Conservation (phyloP, 1,140 invertebrate genomes). For the Caerostris extrusa region DNA sequence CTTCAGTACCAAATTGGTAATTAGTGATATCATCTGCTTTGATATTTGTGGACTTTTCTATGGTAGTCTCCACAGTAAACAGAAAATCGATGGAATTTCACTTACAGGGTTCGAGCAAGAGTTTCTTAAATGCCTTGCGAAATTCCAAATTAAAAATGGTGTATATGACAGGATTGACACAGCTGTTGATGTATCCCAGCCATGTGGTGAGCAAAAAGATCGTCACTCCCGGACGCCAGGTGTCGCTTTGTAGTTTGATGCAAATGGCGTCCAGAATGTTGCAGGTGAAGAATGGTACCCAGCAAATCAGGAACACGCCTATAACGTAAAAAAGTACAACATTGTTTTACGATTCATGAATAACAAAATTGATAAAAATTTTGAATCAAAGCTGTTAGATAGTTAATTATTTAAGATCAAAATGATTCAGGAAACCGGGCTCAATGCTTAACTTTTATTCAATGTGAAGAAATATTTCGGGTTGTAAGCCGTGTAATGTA, state of each 20-base stretch:
- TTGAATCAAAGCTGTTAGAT: no score
- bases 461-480: no score
- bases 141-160: constrained; percentile 99
- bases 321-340: constrained; percentile 79
- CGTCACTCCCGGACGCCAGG: constrained; percentile 92
- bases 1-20: no score
- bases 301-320: constrained; percentile 98
- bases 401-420: no score
- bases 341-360: background rate
- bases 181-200: constrained; percentile 99
- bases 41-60: no score
- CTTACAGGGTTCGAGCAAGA: constrained; percentile 84
- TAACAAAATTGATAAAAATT: no score
- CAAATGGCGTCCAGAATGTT: constrained; percentile 98
- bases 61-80: no score
- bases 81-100: background rate
- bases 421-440: no score
- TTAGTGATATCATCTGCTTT: no score
- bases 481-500: no score
- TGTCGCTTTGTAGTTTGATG: constrained; percentile 87
- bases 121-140: constrained; percentile 98
- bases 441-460: no score
- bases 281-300: constrained; percentile 99
- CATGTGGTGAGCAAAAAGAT: constrained; percentile 97
- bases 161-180: constrained; percentile 99